A percentile compares a stretch with the other conserved stretches of the same genome.
Evolutionary conservation across 2,888 invertebrate species (phyloP).

Genomic region (Eupithecia exiguata): DNA sequence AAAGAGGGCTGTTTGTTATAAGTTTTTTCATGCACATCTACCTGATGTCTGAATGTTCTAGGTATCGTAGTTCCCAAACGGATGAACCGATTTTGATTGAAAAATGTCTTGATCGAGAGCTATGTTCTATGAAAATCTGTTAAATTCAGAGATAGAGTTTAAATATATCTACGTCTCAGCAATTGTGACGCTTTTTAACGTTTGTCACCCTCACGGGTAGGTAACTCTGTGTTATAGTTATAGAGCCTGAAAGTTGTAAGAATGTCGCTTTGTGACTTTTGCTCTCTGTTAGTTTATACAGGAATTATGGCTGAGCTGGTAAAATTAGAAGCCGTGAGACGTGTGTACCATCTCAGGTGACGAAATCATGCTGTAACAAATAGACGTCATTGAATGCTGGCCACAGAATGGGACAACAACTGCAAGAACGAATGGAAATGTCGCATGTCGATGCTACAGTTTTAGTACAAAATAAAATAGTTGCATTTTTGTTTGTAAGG

Average conservation of each 20-base stretch:
- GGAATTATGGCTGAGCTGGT: neutral
- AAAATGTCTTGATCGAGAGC: neutral
- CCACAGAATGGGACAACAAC: neutral
- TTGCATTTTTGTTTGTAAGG: neutral
- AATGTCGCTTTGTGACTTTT: neutral
- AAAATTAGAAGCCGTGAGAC: neutral
- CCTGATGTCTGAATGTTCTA: neutral
- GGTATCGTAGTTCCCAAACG: neutral
- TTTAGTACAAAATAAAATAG: neutral
- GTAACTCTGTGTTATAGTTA: neutral
- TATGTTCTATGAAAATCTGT: neutral
- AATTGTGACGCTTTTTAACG: too few species aligned
- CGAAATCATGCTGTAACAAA: neutral
- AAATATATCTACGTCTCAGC: too few species aligned
- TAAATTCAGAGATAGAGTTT: too few species aligned
- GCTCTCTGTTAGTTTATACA: neutral
- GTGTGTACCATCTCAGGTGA: neutral
- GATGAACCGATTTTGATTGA: neutral
- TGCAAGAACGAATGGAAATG: neutral
- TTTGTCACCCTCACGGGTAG: neutral
- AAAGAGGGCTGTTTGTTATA: neutral
- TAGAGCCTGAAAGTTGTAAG: neutral
- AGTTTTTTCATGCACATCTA: neutral
- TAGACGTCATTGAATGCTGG: neutral
- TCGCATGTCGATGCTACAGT: neutral